phyloP scores from a whole-genome alignment of 2,113 vertebrate genomes.

The Gorilla gorilla region DNA sequence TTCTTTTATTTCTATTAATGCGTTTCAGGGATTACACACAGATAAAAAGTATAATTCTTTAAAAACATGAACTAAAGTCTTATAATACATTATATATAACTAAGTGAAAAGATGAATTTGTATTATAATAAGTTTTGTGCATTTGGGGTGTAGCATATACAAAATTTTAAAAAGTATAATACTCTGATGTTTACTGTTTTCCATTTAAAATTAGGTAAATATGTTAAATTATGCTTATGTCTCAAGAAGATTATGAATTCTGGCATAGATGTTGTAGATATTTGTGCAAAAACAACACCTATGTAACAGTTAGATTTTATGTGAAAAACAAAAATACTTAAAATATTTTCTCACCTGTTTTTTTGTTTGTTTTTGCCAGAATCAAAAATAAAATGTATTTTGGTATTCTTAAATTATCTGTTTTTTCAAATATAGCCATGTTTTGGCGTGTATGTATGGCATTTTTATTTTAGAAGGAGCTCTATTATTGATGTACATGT shows the following conservation, averaged over 20 bases:
- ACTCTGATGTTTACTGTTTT: constrained; percentile 9
- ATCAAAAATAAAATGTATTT: constrained; percentile 4
- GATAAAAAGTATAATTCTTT: constrained; percentile 1
- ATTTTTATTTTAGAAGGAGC: not conserved
- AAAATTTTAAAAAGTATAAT: not conserved
- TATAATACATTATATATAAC: not conserved
- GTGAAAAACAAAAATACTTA: not conserved
- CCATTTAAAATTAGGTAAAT: constrained; percentile 21
- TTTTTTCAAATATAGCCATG: not conserved
- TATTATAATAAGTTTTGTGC: constrained; percentile 2
- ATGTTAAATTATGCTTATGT: not conserved
- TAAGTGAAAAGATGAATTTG: not conserved
- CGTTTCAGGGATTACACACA: not conserved
- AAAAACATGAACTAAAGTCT: not conserved
- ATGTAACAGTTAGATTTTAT: not conserved
- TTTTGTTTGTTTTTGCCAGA: not conserved
- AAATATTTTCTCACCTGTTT: not conserved
- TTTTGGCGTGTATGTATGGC: not conserved
- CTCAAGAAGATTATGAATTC: constrained; percentile 38
- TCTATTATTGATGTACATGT: not conserved
- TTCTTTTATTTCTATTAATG: not conserved
- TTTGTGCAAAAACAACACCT: not conserved
- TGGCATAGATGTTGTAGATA: not conserved
- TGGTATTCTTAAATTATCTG: not conserved
- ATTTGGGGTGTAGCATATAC: not conserved